phyloP scores from a whole-genome alignment of 1,140 invertebrate genomes.

The Eufriesea mexicana region DNA sequence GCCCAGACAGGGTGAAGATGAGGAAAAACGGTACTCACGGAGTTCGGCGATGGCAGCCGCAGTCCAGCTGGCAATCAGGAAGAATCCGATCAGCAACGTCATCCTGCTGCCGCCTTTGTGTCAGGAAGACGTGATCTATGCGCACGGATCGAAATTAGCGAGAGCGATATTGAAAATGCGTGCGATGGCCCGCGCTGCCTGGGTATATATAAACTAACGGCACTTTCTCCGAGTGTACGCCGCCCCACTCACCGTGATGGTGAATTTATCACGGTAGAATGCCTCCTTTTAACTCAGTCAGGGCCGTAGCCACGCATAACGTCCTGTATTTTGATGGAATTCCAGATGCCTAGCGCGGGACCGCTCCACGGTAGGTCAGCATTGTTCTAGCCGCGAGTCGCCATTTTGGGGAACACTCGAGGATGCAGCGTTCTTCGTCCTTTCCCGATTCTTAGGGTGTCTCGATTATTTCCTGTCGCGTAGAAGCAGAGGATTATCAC shows the following conservation, averaged over 20 bases:
- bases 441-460: too few relatives aligned
- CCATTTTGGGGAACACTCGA: not conserved
- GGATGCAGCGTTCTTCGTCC: too few relatives aligned
- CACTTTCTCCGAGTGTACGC: conserved; percentile 78
- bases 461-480: too few relatives aligned
- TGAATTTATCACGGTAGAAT: conserved; percentile 80
- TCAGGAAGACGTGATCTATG: not conserved
- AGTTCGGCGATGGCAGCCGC: conserved; percentile 57
- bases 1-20: not conserved
- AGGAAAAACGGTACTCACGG: conserved; percentile 65
- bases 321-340: not conserved
- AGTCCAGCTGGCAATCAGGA: conserved; percentile 53
- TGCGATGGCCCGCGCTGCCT: conserved; percentile 69
- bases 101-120: not conserved
- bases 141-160: conserved; percentile 68
- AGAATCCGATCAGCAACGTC: conserved; percentile 56
- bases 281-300: conserved; percentile 79
- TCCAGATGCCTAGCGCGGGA: not conserved
- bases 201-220: conserved; percentile 80
- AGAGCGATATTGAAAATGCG: conserved; percentile 77
- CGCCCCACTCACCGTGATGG: conserved; percentile 67
- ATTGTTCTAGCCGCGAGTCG: not conserved
- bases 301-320: conserved; percentile 68
- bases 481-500: too few relatives aligned
- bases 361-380: conserved; percentile 15